Base-by-base conservation (phyloP, 2,797 vertebrate genomes). In the Merluccius polli region DNA sequence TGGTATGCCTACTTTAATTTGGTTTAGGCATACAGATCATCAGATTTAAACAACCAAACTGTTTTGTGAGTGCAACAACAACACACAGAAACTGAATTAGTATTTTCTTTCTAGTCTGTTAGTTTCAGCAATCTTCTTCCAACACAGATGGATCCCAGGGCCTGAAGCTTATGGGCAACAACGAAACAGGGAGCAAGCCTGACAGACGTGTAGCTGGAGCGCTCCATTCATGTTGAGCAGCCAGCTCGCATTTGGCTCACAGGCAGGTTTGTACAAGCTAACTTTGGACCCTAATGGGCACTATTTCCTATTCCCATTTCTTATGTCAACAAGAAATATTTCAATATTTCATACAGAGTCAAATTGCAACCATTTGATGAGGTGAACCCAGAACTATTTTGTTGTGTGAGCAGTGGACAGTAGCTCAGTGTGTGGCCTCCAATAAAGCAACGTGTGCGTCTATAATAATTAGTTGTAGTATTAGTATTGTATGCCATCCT, bases 81-180 rank as follows among this genome's bases (percentile, higher is more conserved):
- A 52, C 73, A 41, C 73, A 68, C 73, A 75, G 36, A 75, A 38
- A 70, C 21, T 41, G 18, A 21, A n/a, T 48, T 30, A n/a, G n/a
- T 38, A 4, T 38, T 38, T 38, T 3, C 33, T 35, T 35, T 35
- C 33, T n/a, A n/a, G n/a, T n/a, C n/a, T n/a, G 33, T 35, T 35
- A 35, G 11, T 12, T 41, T 41, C 38, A 48, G 41, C 41, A 4
- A 38, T 38, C 41, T 2, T 48, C 16, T 16, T 48, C 41, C 41
- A 48, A 65, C 59, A 65, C 59, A 24, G 52, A 24, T 24, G 52
- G 52, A 24, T 24, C 52, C n/a, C n/a, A 63, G 52, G n/a, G 52
- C n/a, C 8, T 63, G 52, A 24, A 38, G 36, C 52, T 59, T 59
- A 24, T 59, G 52, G 21, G 6, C 52, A 59, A 21, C 52, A 24